Evolutionary conservation across 2,888 invertebrate species (phyloP).

Genomic region (Macaria notata): DNA sequence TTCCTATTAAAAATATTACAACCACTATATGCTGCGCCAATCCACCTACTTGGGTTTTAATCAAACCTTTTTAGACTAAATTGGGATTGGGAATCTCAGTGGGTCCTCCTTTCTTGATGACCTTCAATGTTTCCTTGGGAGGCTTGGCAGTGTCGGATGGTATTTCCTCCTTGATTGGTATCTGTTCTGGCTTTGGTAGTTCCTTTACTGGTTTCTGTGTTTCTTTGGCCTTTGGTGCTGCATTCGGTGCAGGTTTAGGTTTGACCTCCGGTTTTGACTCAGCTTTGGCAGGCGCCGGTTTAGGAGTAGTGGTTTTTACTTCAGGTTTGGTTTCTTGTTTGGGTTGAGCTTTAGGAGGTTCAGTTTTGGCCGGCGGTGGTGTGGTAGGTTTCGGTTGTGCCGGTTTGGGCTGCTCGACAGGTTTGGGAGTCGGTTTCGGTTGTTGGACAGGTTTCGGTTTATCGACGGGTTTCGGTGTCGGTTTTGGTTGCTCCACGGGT

Average conservation of each 20-base stretch:
- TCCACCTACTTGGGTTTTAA: neutral
- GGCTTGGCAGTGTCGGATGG: conserved; percentile 79
- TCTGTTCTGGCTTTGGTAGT: conserved; percentile 43
- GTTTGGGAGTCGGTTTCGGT: conserved; percentile 17
- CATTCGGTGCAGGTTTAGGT: conserved; percentile 30
- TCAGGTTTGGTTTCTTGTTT: conserved; percentile 28
- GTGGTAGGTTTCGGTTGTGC: conserved; percentile 19
- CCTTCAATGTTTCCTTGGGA: conserved; percentile 79
- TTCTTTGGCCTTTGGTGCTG: conserved; percentile 29
- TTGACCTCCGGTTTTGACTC: conserved; percentile 12
- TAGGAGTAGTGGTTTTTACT: conserved; percentile 21
- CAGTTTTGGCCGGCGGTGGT: conserved; percentile 2
- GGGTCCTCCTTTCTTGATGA: conserved; percentile 82
- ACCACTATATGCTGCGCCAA: conserved; percentile 9
- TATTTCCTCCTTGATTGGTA: conserved; percentile 81
- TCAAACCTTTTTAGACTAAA: conserved; percentile 37
- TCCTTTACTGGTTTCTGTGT: conserved; percentile 20
- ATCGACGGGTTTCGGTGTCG: conserved; percentile 2
- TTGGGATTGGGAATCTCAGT: conserved; percentile 70
- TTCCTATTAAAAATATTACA: conserved; percentile 23
- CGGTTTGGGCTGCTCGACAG: conserved; percentile 11
- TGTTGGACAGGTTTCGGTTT: conserved; percentile 14
- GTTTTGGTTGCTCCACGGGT: conserved; percentile 14
- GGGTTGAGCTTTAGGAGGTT: conserved; percentile 2
- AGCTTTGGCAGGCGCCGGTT: conserved; percentile 23